Evolutionary conservation across 1,140 invertebrate species (phyloP), one percentile per base, ranked within the genome.

Genomic region (Bombus affinis): DNA sequence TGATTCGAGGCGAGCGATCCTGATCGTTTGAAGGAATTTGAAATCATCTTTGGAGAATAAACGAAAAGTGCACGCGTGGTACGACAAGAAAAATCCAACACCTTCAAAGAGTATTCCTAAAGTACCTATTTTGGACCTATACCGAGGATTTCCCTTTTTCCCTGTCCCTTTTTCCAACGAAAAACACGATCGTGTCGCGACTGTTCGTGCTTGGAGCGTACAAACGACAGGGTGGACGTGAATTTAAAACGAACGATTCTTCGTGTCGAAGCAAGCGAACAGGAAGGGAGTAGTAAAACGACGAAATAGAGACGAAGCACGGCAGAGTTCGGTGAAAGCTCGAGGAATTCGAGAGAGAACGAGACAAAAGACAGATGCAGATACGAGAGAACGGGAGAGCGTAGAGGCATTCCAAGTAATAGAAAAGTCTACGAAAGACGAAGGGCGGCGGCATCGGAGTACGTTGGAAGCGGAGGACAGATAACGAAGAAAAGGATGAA

Each of bases 321-420:
- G 8, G 39, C 47, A 85, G 77, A 79, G 13, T 18, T 32, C 12
- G 22, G 25, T n/a, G 44, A 78, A 74, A 77, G 83, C 59, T 53
- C 28, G 82, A 82, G 68, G 72, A 71, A 76, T 35, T 83, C 37
- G 42, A 53, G 80, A 65, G 72, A 75, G 70, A 90, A 57, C 65
- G 71, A 72, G 75, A 65, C 70, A 18, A 59, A 79, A 71, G n/a
- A 6, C 12, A 39, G 85, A 44, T 70, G 73, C 83, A 75, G 53
- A 59, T 79, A 65, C 59, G 35, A 79, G 73, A 79, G 71, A 73
- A 90, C 83, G 87, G 68, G 35, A 53, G 42, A 68, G 83, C 72
- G 70, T 39, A 42, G 42, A 66, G 71, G 71, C 78, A 70, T 88
- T 85, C 79, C 73, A 47, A 85, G 81, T 81, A 86, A 90, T 62